phyloP scores from a whole-genome alignment of 1,140 invertebrate genomes.

The Tetramorium parvispinum region DNA sequence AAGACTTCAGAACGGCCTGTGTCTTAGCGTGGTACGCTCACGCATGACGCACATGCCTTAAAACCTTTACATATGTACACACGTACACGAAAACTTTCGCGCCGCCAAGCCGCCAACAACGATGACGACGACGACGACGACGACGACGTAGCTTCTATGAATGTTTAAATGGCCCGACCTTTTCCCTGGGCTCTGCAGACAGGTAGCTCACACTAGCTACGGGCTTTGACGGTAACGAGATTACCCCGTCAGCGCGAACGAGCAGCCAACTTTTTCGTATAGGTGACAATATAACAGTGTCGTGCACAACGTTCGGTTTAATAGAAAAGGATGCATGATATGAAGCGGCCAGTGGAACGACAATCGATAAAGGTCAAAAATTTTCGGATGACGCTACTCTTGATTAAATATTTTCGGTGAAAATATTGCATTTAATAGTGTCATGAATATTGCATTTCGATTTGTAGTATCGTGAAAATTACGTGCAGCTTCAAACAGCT shows the following conservation, averaged over 20 bases:
- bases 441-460: not conserved
- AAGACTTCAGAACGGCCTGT: conserved; percentile 77
- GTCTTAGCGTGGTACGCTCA: conserved; percentile 43
- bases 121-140: conserved; percentile 9
- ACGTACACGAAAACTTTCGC: conserved; percentile 52
- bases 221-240: conserved; percentile 69
- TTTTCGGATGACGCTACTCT: not conserved
- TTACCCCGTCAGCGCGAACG: conserved; percentile 68
- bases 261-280: conserved; percentile 65
- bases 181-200: conserved; percentile 47
- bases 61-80: conserved; percentile 30
- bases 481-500: not conserved
- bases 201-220: conserved; percentile 67
- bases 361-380: conserved; percentile 34
- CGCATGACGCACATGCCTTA: conserved; percentile 15
- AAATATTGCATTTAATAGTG: not conserved
- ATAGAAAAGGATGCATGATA: conserved; percentile 19
- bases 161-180: conserved; percentile 72
- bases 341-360: not conserved
- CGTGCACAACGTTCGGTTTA: conserved; percentile 52
- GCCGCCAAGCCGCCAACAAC: not conserved
- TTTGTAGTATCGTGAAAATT: not conserved
- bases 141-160: conserved; percentile 65
- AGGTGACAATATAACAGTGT: conserved; percentile 54
- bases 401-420: not conserved